phyloP scores from a whole-genome alignment of 2,797 vertebrate species.

The Fistularia tabacaria region DNA sequence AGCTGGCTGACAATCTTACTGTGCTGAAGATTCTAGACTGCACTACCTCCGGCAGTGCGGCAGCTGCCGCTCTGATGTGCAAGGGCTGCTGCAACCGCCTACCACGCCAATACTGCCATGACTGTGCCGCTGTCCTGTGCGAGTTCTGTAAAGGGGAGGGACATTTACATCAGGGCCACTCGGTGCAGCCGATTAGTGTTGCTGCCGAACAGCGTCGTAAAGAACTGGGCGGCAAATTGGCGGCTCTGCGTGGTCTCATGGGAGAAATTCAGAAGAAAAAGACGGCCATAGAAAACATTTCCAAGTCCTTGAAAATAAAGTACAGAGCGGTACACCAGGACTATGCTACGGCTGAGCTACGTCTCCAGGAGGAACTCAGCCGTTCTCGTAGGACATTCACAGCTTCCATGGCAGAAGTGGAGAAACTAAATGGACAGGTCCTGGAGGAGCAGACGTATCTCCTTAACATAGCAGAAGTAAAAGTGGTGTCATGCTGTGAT shows the following conservation, averaged over 20 bases:
- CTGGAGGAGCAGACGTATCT: constrained; percentile 93
- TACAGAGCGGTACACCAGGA: constrained; percentile 89
- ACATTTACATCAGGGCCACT: constrained; percentile 80
- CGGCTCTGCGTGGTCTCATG: constrained; percentile 81
- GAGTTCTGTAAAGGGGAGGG: constrained; percentile 82
- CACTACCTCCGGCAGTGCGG: constrained; percentile 78
- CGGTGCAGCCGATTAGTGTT: constrained; percentile 79
- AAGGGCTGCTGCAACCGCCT: constrained; percentile 85
- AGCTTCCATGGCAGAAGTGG: constrained; percentile 85
- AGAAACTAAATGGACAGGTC: constrained; percentile 87
- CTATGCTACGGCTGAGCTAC: constrained; percentile 84
- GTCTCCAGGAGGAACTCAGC: constrained; percentile 87
- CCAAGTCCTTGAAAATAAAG: constrained; percentile 81
- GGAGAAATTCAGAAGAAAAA: constrained; percentile 88
- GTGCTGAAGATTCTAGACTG: constrained; percentile 96
- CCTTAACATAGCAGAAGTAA: constrained; percentile 91
- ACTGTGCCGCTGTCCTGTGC: constrained; percentile 83
- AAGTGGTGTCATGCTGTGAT: constrained; percentile 92
- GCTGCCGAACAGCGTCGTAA: constrained; percentile 87
- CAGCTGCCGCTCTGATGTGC: constrained; percentile 87
- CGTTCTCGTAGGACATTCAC: constrained; percentile 86
- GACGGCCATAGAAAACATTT: constrained; percentile 80
- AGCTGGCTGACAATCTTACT: constrained; percentile 92
- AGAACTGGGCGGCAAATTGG: constrained; percentile 81
- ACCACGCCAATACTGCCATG: constrained; percentile 87